Evolutionary conservation across 2,888 invertebrate species (phyloP).

Genomic region (Drosophila limbata): DNA sequence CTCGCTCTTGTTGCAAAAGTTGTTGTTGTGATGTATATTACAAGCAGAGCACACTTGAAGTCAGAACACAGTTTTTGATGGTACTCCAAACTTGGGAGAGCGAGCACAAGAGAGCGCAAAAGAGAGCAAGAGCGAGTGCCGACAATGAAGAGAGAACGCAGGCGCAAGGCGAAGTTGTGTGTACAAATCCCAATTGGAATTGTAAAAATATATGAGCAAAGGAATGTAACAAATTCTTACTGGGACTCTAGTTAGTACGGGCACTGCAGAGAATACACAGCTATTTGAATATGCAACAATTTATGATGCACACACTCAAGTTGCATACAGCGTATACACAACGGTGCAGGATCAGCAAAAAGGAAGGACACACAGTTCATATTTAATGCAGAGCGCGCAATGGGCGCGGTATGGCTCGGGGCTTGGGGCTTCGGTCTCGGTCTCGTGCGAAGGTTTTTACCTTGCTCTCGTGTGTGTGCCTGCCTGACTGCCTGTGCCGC

Average conservation of each 20-base stretch:
- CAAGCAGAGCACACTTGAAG: conserved; percentile 56
- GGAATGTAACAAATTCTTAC: conserved; percentile 20
- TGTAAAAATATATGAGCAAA: conserved; percentile 45
- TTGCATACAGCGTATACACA: conserved; percentile 12
- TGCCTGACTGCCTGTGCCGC: conserved; percentile 26
- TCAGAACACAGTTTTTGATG: conserved; percentile 53
- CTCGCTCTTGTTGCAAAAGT: not conserved
- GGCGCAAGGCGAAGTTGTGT: conserved; percentile 62
- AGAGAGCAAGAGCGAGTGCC: conserved; percentile 11
- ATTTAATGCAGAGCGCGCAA: conserved; percentile 74
- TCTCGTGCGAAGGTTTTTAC: conserved; percentile 68
- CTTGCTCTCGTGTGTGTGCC: conserved; percentile 67
- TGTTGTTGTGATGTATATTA: conserved; percentile 26
- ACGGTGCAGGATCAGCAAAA: conserved; percentile 40
- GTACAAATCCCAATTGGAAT: conserved; percentile 62
- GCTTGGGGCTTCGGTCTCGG: conserved; percentile 54
- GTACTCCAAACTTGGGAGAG: conserved; percentile 61
- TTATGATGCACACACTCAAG: conserved; percentile 56
- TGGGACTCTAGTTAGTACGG: conserved; percentile 37
- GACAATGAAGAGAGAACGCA: conserved; percentile 55
- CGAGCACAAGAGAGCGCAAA: conserved; percentile 19
- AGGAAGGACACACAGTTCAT: conserved; percentile 52
- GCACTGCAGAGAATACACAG: conserved; percentile 39
- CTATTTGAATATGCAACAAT: conserved; percentile 74
- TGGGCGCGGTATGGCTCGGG: conserved; percentile 73